A percentile compares a stretch with the other conserved stretches of the same genome.
These are phyloP conservation scores for Ptiloglossa arizonensis DNA, from an alignment of 1,140 invertebrate genomes.

Conservation along the genomic window DNA sequence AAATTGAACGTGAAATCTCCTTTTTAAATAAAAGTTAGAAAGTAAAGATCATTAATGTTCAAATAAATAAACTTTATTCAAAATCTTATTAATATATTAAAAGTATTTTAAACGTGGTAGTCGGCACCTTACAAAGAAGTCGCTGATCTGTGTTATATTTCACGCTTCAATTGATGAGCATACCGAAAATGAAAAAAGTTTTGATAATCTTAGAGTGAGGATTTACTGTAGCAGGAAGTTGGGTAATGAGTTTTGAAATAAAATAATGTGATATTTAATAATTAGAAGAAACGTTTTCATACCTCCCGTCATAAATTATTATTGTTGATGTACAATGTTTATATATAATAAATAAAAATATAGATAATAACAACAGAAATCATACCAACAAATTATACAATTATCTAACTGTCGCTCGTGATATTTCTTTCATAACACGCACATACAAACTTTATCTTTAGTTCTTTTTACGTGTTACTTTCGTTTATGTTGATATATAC, in stretches of 20 bases:
- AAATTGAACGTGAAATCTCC: too few species aligned
- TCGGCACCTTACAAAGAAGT: too few species aligned
- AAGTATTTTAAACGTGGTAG: too few species aligned
- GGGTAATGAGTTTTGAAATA: neutral
- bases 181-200: too few species aligned
- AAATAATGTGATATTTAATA: neutral
- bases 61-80: too few species aligned
- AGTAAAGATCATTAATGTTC: too few species aligned
- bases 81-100: too few species aligned
- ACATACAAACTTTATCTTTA: neutral
- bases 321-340: conserved; percentile 20
- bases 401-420: neutral
- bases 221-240: neutral
- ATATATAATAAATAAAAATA: conserved; percentile 27
- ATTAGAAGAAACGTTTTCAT: neutral
- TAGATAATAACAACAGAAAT: conserved; percentile 21
- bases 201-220: too few species aligned
- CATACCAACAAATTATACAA: conserved; percentile 15
- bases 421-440: neutral
- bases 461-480: neutral
- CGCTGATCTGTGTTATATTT: too few species aligned
- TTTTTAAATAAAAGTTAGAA: too few species aligned
- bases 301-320: conserved; percentile 27
- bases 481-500: neutral
- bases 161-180: too few species aligned